Evolutionary conservation across 2,113 vertebrate species (phyloP).

Genomic region (Lasiurus cinereus): DNA sequence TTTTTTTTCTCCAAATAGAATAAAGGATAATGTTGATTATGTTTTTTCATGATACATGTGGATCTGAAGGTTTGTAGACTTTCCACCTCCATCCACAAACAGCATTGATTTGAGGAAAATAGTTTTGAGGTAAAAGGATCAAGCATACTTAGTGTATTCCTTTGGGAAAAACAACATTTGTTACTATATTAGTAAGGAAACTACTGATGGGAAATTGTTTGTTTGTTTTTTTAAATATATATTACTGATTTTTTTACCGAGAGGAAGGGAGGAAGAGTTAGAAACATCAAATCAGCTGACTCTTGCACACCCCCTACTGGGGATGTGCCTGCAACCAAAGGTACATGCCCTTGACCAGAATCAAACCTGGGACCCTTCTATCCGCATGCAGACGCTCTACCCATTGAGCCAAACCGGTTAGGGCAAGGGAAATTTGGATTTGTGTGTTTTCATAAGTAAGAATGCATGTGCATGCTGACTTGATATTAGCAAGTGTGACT

Average conservation of each 20-base stretch:
- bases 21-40: neutral
- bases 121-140: neutral
- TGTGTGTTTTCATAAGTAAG: conserved; percentile 35
- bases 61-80: neutral
- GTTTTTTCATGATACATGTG: neutral
- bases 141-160: neutral
- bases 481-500: neutral
- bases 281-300: no score
- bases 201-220: neutral
- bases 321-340: no score
- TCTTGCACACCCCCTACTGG: no score
- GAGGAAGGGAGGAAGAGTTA: no score
- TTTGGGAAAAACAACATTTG: neutral
- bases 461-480: neutral
- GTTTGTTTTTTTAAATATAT: neutral
- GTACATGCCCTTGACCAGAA: no score
- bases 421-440: neutral
- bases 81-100: neutral
- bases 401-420: no score
- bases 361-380: no score
- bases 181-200: neutral
- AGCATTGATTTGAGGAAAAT: neutral
- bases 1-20: neutral
- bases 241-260: no score
- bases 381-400: no score